Base-by-base conservation (phyloP, 2,113 vertebrate genomes). In the Spea multiplicata region DNA sequence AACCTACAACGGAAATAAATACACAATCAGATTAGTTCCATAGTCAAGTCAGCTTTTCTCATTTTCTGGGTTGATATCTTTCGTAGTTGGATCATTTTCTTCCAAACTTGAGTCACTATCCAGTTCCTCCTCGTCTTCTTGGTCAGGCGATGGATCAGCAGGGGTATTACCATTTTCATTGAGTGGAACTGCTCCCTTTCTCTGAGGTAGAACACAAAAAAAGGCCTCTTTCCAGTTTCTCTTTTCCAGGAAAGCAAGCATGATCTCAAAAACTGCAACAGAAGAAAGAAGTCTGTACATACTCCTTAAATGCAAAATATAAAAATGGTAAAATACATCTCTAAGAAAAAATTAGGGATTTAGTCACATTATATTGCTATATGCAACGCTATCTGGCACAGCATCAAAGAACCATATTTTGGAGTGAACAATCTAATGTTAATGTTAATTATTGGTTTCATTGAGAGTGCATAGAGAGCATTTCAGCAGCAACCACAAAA, bases 211-310 rank as follows among this genome's bases (percentile, higher is more conserved):
- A 14, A 99, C 86, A 8, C 89, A 94, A 76, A 97, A 98, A 88
- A 99, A 98, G 10, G 97, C 96, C 66, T 98, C 95, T 83, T 94
- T 88, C 97, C 97, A 99, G 87, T 94, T 91, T 83, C 85, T 89
- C 83, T 95, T 97, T 83, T 98, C 94, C 86, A 98, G 83, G 66
- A 93, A 99, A 0, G 93, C 92, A 82, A 99, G 91, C 80, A 99
- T 92, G 83, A 99, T 99, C 86, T 99, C 97, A 90, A 98, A 99
- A 80, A 99, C 97, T 99, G 90, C 62, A 87, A 84, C 1, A 80
- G 9, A 10, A 16, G 65, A 87, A 62, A 84, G 6, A 45, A 78
- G 68, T 66, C 4, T 0, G 4, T 45, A 44, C 4, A 30, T 30
- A 48, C 44, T 45, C 5, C 4, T 66, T 13, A 6, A 12, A 66